Base-by-base conservation (phyloP, 2,888 invertebrate genomes). In the Cantharis rustica region DNA sequence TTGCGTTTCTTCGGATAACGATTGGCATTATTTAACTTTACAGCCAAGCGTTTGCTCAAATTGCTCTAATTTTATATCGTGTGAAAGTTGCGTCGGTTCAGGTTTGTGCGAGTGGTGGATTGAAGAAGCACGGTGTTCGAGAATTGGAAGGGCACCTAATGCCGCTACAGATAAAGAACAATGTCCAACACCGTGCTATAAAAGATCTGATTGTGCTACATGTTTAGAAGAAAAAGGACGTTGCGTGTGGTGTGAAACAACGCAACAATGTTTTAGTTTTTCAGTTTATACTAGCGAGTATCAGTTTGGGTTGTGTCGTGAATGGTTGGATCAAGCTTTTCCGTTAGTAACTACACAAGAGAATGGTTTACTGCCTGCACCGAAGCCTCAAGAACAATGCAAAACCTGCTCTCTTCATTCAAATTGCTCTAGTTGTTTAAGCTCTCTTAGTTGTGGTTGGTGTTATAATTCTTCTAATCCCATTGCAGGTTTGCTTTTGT, bases 211-310 rank as follows among this genome's bases (percentile, higher is more conserved):
- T 84, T 96, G 96, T 86, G 93, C 93, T 16, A 92, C 93, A 72
- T 98, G 98, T 85, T 90, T 98, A 71, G 95, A 95, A 83, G 95
- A 95, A 84, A 93, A 85, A 69, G 96, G 96, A 20, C 92, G 96
- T 77, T 98, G 98, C 88, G 97, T 97, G 0, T 98, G 98, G 98
- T 98, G 98, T 87, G 96, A 97, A 86, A 95, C 96, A 20, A 95
- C 95, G 0, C 92, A 94, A 78, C 95, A 96, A 85, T 98, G 98
- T 87, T 97, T 98, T 86, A 95, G 96, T 80, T 98, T 98, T 88
- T 95, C 96, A n/a, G 96, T 97, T 1, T 98, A 98, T 88, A 97
- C 97, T 9, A 96, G 96, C 81, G 95, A 96, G 85, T 97, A 96
- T 88, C 96, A 97, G 86, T 97, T 96, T 88, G 98, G 98, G 0